Conservation (phyloP, 1,140 invertebrate species). For the Drosophila melanogaster region DNA sequence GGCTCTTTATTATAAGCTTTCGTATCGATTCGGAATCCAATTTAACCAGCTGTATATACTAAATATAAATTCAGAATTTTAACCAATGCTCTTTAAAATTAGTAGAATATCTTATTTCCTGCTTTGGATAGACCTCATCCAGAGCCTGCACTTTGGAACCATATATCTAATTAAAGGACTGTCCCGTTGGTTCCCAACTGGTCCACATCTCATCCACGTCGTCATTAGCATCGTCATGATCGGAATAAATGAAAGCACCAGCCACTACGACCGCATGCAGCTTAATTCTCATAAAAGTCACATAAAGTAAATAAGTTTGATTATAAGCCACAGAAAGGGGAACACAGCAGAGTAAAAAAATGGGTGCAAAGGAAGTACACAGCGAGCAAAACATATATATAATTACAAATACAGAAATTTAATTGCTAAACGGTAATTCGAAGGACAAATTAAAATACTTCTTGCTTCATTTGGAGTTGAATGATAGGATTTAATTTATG, state of each 20-base stretch:
- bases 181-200: slow-evolving; percentile 5
- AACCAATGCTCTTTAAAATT: too few relatives aligned
- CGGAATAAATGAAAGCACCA: slow-evolving; percentile 9
- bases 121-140: background rate
- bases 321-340: slow-evolving; percentile 42
- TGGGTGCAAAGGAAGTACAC: background rate
- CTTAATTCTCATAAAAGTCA: slow-evolving; percentile 77
- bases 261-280: slow-evolving; percentile 24
- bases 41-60: too few relatives aligned
- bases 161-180: slow-evolving; percentile 25
- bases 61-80: too few relatives aligned
- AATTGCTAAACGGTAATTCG: background rate
- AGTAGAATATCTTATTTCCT: background rate
- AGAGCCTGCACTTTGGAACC: background rate
- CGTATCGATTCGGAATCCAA: background rate
- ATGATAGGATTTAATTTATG: too few relatives aligned
- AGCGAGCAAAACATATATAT: background rate
- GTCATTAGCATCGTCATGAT: slow-evolving; percentile 34
- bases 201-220: slow-evolving; percentile 2
- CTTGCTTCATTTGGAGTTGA: too few relatives aligned
- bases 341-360: background rate
- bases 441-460: too few relatives aligned
- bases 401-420: background rate
- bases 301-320: slow-evolving; percentile 77
- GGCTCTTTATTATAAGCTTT: background rate